Conservation (phyloP, 1,140 invertebrate species). For the Ephestia elutella region DNA sequence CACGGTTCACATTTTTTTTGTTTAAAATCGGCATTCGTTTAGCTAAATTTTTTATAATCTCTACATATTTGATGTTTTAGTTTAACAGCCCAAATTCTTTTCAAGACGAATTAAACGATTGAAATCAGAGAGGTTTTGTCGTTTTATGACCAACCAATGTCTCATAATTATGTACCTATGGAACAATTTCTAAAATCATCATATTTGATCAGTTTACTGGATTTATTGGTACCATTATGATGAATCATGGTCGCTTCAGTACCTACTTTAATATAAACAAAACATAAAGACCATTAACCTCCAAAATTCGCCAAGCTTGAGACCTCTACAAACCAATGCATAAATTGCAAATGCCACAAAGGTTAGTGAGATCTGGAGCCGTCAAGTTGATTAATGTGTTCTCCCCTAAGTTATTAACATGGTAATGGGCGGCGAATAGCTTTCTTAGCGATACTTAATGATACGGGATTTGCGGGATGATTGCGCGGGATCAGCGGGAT, state of each 20-base stretch:
- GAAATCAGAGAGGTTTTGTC: no score
- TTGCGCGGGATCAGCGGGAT: conserved; percentile 46
- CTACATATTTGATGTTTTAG: background rate
- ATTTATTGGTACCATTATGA: no score
- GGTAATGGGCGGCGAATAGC: conserved; percentile 68
- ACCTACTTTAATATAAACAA: background rate
- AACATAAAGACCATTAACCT: conserved; percentile 3
- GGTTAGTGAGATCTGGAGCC: conserved; percentile 55
- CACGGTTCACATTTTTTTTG: background rate
- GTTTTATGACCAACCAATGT: no score
- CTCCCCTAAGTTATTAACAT: conserved; percentile 71
- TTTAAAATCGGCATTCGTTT: background rate
- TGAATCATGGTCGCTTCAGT: no score
- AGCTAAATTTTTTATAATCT: no score
- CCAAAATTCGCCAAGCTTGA: conserved; percentile 18
- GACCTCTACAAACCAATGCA: conserved; percentile 58
- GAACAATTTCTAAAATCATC: no score
- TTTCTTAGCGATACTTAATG: conserved; percentile 74
- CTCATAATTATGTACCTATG: no score
- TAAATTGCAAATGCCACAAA: conserved; percentile 55
- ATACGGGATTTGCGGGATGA: conserved; percentile 68
- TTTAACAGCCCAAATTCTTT: no score
- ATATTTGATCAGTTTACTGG: no score
- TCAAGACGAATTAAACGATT: no score
- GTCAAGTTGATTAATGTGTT: conserved; percentile 70